phyloP scores from a whole-genome alignment of 2,113 vertebrate genomes.

The Hemicordylus capensis region DNA sequence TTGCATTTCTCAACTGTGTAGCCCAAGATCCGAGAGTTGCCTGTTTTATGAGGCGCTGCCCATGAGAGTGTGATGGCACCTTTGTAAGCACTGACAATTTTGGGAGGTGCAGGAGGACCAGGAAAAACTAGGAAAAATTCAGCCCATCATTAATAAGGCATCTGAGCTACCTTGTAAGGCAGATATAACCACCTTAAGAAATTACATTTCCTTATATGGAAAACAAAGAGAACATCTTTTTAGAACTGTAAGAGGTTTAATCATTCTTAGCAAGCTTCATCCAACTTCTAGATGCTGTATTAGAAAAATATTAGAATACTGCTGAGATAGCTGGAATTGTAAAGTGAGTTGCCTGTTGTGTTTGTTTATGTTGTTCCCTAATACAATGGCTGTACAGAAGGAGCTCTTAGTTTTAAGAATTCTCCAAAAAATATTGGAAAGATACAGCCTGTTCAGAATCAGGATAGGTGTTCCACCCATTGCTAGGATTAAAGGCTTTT shows the following conservation, averaged over 20 bases:
- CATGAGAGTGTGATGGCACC: conserved; percentile 81
- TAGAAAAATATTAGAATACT: neutral
- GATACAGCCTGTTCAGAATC: neutral
- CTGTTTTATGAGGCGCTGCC: conserved; percentile 77
- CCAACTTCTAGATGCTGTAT: neutral
- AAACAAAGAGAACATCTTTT: neutral
- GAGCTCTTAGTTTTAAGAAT: too few relatives aligned
- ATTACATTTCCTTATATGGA: neutral
- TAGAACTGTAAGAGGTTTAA: neutral
- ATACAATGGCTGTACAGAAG: too few relatives aligned
- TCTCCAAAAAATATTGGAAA: neutral
- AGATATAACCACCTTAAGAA: neutral
- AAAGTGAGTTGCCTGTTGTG: neutral
- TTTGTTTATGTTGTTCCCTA: too few relatives aligned
- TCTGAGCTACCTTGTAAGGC: neutral
- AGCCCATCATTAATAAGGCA: neutral
- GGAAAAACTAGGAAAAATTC: conserved; percentile 77
- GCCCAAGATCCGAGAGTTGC: conserved; percentile 81
- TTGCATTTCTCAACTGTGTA: conserved; percentile 89
- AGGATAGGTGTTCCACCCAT: neutral
- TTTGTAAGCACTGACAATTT: conserved; percentile 79
- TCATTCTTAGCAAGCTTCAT: neutral
- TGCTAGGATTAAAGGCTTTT: neutral
- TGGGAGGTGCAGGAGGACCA: conserved; percentile 81
- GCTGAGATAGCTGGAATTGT: neutral